phyloP scores from a whole-genome alignment of 2,113 vertebrate species.

The cat (Felis catus) region F.catus_Fca126_mat1.0 CM031417.1:40022001-40022500 shows the following conservation, averaged over 20 bases:
- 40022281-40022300: background rate
- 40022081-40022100: background rate
- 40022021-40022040: background rate
- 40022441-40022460: conserved; percentile 24
- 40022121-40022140: background rate
- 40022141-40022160: background rate
- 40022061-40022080: background rate
- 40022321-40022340: background rate
- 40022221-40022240: background rate
- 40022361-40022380: background rate
- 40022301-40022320: background rate
- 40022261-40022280: background rate
- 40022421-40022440: background rate
- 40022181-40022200: background rate
- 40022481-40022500: conserved; percentile 22
- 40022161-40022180: background rate
- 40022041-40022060: background rate
- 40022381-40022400: background rate
- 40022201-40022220: background rate
- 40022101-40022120: background rate
- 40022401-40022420: background rate
- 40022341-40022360: background rate
- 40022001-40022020: background rate
- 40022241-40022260: background rate
- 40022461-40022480: background rate